phyloP scores from a whole-genome alignment of 1,140 invertebrate genomes.

The Lucilia cuprina region DNA sequence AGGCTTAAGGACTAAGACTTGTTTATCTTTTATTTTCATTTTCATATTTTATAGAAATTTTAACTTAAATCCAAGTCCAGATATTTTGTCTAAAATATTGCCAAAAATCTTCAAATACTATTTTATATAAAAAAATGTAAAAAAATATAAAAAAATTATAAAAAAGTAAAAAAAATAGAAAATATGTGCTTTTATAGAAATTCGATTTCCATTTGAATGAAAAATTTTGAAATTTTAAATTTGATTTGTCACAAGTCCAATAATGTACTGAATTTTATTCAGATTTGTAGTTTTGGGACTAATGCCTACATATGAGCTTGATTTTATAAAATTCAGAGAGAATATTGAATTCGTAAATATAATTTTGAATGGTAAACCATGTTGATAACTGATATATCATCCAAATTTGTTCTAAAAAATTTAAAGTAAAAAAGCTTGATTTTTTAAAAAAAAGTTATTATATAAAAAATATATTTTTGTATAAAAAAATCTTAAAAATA shows the following conservation, averaged over 20 bases:
- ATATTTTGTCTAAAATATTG: background rate
- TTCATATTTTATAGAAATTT: background rate
- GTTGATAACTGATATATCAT: no score
- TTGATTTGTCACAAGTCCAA: no score
- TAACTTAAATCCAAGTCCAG: background rate
- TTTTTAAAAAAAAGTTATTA: background rate
- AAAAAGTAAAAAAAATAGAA: background rate
- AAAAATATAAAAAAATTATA: slow-evolving; percentile 1
- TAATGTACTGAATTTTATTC: no score
- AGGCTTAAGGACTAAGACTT: slow-evolving; percentile 50
- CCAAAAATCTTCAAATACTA: background rate
- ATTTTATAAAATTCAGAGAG: no score
- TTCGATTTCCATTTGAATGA: background rate
- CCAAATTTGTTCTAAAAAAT: no score
- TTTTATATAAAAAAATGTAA: background rate
- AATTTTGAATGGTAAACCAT: no score
- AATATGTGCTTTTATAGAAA: background rate
- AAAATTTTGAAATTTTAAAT: no score
- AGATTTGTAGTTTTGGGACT: no score
- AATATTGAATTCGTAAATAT: no score
- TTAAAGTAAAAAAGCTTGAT: no score
- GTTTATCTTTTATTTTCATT: slow-evolving; percentile 12
- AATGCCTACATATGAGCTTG: no score
- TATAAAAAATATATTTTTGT: background rate
- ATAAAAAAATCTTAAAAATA: background rate